These are phyloP conservation scores for Drosophila serrata DNA, from an alignment of 1,140 invertebrate species.

Conservation along the genomic window DNA sequence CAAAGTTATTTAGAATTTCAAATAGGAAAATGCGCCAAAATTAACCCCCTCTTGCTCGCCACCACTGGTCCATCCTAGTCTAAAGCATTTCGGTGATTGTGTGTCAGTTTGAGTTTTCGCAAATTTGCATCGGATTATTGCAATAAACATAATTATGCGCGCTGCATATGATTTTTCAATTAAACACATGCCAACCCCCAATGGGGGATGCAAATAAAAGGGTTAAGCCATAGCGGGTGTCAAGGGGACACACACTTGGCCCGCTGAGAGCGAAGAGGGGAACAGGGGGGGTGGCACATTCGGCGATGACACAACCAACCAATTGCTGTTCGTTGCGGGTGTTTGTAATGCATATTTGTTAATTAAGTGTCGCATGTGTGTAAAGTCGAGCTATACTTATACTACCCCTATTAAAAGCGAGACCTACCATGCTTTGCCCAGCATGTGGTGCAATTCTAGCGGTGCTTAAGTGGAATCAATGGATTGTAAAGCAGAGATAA, in stretches of 20 bases:
- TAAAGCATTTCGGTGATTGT: constrained; percentile 66
- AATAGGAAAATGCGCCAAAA: too few relatives aligned
- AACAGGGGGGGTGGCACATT: too few relatives aligned
- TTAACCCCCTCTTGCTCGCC: neutral
- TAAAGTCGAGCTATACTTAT: constrained; percentile 13
- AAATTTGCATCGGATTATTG: constrained; percentile 84
- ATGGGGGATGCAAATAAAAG: constrained; percentile 69
- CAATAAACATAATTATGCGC: constrained; percentile 85
- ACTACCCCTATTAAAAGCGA: constrained; percentile 15
- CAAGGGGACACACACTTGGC: neutral
- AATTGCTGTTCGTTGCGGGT: constrained; percentile 79
- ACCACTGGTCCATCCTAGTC: constrained; percentile 30
- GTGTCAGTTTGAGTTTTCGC: constrained; percentile 73
- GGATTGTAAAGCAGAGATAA: constrained; percentile 82
- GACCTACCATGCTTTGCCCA: constrained; percentile 3
- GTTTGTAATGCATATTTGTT: constrained; percentile 82
- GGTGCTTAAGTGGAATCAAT: constrained; percentile 83
- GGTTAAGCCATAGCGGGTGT: constrained; percentile 36
- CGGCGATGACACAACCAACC: constrained; percentile 67
- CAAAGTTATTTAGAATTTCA: too few relatives aligned
- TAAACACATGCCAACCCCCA: constrained; percentile 76
- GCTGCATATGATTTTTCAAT: constrained; percentile 85
- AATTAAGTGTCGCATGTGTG: constrained; percentile 70
- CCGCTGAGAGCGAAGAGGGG: neutral
- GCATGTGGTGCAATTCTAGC: constrained; percentile 60